Percentiles rank a stretch among this genome's conserved stretches.
Conservation (phyloP, 2,888 invertebrate genomes). For the Taphrorychus bicolor region DNA sequence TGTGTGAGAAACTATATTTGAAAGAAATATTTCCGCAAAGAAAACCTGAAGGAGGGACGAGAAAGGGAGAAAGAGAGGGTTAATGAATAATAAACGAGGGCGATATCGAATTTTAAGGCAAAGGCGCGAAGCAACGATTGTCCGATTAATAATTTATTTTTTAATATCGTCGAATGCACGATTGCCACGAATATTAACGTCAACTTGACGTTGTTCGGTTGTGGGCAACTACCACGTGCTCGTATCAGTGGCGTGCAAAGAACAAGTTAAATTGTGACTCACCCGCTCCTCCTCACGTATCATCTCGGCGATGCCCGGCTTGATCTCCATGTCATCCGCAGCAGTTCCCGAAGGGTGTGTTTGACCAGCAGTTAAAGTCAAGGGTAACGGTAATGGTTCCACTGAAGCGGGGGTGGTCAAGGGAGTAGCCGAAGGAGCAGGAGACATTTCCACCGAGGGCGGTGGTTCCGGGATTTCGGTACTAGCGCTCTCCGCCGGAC, state of each 20-base stretch:
- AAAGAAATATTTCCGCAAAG: not conserved
- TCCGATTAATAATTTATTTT: conserved; percentile 35
- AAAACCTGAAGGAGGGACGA: not conserved
- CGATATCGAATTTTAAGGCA: conserved; percentile 34
- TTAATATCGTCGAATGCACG: conserved; percentile 29
- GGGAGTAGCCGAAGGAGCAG: conserved; percentile 57
- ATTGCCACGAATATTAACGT: not conserved
- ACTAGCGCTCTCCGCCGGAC: conserved; percentile 61
- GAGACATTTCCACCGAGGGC: conserved; percentile 58
- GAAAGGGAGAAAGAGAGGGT: not conserved
- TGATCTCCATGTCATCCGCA: conserved; percentile 86
- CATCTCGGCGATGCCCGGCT: conserved; percentile 95
- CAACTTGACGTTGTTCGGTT: conserved; percentile 5
- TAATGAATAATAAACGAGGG: conserved; percentile 29
- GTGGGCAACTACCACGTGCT: too few species aligned
- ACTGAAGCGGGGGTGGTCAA: conserved; percentile 57
- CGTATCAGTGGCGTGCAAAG: not conserved
- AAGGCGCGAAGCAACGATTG: conserved; percentile 37
- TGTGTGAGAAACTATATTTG: not conserved
- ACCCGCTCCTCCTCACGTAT: conserved; percentile 96
- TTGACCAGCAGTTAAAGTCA: conserved; percentile 50
- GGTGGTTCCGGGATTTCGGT: conserved; percentile 58
- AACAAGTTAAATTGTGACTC: conserved; percentile 65
- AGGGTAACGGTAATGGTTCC: conserved; percentile 55
- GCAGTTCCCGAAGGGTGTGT: conserved; percentile 44